phyloP scores from a whole-genome alignment of 92 coral and sea anemone species.

The Blastomussa wellsi region DNA sequence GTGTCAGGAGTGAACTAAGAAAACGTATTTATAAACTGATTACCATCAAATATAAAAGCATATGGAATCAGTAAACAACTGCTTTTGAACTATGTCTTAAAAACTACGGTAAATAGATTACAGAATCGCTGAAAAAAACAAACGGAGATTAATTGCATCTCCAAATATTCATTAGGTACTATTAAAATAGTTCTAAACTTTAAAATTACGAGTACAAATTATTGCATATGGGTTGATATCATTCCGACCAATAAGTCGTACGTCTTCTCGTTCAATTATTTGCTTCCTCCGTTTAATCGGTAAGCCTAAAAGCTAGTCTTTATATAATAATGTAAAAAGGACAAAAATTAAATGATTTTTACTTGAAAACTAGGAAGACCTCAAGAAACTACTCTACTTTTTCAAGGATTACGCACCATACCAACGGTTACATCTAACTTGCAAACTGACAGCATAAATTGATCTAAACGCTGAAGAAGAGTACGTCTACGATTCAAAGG shows the following conservation, averaged over 20 bases:
- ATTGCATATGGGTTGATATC: neutral
- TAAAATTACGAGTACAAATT: neutral
- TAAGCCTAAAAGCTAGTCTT: no score
- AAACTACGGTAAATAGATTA: neutral
- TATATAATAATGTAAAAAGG: no score
- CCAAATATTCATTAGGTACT: neutral
- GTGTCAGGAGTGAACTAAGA: no score
- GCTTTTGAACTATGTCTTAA: neutral
- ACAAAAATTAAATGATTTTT: no score
- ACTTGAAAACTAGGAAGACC: no score
- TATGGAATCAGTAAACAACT: neutral
- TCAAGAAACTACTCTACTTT: no score
- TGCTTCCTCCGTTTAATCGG: no score
- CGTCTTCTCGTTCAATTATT: neutral
- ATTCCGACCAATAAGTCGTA: neutral
- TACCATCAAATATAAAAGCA: no score
- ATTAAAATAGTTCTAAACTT: neutral
- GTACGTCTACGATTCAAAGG: neutral
- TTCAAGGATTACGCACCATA: neutral
- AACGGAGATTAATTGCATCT: neutral
- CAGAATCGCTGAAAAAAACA: neutral
- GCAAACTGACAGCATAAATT: neutral
- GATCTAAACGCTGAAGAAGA: neutral
- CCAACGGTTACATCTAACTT: neutral
- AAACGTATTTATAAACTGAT: no score